phyloP scores from a whole-genome alignment of 2,113 vertebrate genomes.

The Cebus imitator region DNA sequence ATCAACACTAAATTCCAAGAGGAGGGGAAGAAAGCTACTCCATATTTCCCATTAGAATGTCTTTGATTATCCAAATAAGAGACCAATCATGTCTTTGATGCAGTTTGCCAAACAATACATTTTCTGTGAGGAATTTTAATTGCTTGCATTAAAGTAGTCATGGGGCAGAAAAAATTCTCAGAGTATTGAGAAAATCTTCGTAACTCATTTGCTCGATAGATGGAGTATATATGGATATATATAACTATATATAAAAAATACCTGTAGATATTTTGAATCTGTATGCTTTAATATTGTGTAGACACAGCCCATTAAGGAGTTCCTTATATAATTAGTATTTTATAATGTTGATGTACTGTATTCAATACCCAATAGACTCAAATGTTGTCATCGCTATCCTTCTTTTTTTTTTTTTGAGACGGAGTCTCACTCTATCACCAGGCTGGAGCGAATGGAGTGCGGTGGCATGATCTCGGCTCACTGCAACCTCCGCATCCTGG shows the following conservation, averaged over 20 bases:
- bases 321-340: background rate
- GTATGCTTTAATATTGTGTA: background rate
- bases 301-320: background rate
- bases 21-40: background rate
- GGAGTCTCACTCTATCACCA: too few species aligned
- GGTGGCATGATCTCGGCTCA: too few species aligned
- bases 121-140: background rate
- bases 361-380: too few species aligned
- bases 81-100: background rate
- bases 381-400: rapidly evolving
- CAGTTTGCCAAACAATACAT: background rate
- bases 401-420: background rate
- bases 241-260: background rate
- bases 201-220: background rate
- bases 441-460: too few species aligned
- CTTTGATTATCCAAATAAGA: background rate
- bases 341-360: too few species aligned
- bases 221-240: background rate
- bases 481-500: too few species aligned
- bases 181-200: background rate
- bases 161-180: background rate
- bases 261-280: rapidly evolving
- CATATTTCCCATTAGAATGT: background rate
- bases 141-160: slow-evolving; percentile 6
- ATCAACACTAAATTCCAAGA: background rate